Conservation (phyloP, 1,140 invertebrate genomes). For the Philaenus spumarius region DNA sequence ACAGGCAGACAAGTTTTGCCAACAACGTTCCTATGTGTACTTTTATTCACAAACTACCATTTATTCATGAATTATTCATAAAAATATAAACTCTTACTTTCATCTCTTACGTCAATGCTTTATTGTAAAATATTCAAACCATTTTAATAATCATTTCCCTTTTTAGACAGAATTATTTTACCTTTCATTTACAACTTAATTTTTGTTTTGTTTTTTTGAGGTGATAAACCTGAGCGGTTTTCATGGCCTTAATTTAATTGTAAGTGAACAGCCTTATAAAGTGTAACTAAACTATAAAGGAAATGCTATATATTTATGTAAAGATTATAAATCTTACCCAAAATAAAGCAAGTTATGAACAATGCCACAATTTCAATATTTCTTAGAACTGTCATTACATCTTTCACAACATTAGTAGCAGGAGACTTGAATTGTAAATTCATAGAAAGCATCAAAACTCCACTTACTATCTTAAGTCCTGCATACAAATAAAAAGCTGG, state of each 20-base stretch:
- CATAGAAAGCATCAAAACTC: slow-evolving; percentile 61
- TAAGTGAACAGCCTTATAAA: too few relatives aligned
- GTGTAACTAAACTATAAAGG: not conserved
- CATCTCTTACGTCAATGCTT: too few relatives aligned
- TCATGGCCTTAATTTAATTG: not conserved
- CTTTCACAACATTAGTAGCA: slow-evolving; percentile 59
- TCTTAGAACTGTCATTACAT: slow-evolving; percentile 60
- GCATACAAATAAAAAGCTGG: slow-evolving; percentile 77
- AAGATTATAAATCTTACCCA: slow-evolving; percentile 51
- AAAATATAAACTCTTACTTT: too few relatives aligned
- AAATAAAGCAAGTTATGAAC: slow-evolving; percentile 62
- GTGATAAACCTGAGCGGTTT: too few relatives aligned
- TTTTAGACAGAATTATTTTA: too few relatives aligned
- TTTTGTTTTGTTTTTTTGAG: not conserved
- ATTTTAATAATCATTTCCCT: too few relatives aligned
- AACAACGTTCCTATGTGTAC: too few relatives aligned
- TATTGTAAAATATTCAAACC: too few relatives aligned
- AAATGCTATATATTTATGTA: slow-evolving; percentile 3
- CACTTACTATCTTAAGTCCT: slow-evolving; percentile 57
- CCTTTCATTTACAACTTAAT: not conserved
- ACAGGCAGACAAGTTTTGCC: too few relatives aligned
- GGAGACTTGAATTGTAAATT: slow-evolving; percentile 71
- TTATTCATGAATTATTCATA: too few relatives aligned
- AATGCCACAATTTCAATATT: slow-evolving; percentile 68
- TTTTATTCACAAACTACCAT: too few relatives aligned